Evolutionary conservation across 2,888 invertebrate genomes (phyloP), one percentile per base, ranked within the genome.

Genomic region (Acrocyrtus sp.): DNA sequence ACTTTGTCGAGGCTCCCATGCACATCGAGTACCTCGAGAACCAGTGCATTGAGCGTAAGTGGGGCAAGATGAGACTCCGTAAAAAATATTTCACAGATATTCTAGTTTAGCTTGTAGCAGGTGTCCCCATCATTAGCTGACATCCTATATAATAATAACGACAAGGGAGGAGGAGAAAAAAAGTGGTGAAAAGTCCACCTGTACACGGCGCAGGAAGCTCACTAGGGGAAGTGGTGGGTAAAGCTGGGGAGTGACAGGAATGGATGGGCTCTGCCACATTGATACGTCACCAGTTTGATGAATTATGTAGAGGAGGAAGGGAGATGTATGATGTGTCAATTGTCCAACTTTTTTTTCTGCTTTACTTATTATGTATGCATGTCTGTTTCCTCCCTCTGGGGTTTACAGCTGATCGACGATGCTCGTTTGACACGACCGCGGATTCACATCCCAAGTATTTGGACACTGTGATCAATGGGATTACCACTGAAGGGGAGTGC

Each of bases 21-120:
- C 82, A 84, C 76, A 83, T 86, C 29, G 87, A 87, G 77, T 87
- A 87, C 82, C 83, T 87, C 76, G 87, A 87, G 81, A 87, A 87
- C 82, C 87, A 87, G 80, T 87, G 87, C 78, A 82, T 86, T n/a
- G 84, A 84, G 77, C 84, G 86, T 86, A 80, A 82, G 82, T 74
- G 21, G 12, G 1, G 12, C n/a, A 22, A 6, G 19, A 47, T 27
- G 27, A n/a, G n/a, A n/a, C n/a, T n/a, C n/a, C n/a, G n/a, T n/a
- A n/a, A n/a, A n/a, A n/a, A n/a, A n/a, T n/a, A n/a, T 34, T 34
- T 34, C 12, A 34, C 6, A 34, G 34, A 8, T 8, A 34, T 34
- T 5, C 5, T 34, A 12, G 34, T n/a, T n/a, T n/a, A n/a, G n/a
- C n/a, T n/a, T n/a, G 34, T 34, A 5, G 34, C 34, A 34, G 34